Base-by-base conservation (phyloP, 2,797 vertebrate genomes). In the Eidolon dupreanum region DNA sequence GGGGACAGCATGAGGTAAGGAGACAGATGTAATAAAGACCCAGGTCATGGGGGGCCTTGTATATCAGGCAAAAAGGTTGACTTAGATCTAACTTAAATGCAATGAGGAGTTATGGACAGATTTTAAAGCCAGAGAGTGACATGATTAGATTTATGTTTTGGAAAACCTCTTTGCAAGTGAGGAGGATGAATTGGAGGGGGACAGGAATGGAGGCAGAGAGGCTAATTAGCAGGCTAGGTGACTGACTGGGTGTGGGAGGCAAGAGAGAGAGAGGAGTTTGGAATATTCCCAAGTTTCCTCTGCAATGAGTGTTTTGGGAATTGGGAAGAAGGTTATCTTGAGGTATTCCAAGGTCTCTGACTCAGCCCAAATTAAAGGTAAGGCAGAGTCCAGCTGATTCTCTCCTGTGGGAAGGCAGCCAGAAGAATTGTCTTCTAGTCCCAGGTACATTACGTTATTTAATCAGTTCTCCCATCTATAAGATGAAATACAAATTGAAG, bases 231-330 rank as follows among this genome's bases (percentile, higher is more conserved):
- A 92, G 59, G 61, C 3, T 2, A 65, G 86, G 84, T 93, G 95
- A 87, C 82, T 91, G 86, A 95, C 43, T 82, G 38, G 15, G 1
- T 66, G 79, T 96, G 57, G 92, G 84, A 96, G 90, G 94, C 63
- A 38, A 86, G 55, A 51, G 36, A 49, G 8, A 82, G 20, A 49
- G 66, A 57, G 49, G 49, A 70, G 13, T 73, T 38, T 84, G 83
- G 77, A 88, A 92, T 59, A 28, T 19, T 92, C 70, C 36, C 65
- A 57, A 66, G 4, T 79, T 94, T 66, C 31, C 73, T 88, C 75
- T 74, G 31, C 57, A 70, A 66, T 46, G 22, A 20, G 43, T 59
- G 33, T 36, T 94, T 79, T 77, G 66, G 31, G 51, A 51, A 73
- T 53, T 6, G 28, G 46, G 26, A 84, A 77, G n/a, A 46, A 91